Conservation (phyloP, 2,888 invertebrate species). For the Archips crataeganus region DNA sequence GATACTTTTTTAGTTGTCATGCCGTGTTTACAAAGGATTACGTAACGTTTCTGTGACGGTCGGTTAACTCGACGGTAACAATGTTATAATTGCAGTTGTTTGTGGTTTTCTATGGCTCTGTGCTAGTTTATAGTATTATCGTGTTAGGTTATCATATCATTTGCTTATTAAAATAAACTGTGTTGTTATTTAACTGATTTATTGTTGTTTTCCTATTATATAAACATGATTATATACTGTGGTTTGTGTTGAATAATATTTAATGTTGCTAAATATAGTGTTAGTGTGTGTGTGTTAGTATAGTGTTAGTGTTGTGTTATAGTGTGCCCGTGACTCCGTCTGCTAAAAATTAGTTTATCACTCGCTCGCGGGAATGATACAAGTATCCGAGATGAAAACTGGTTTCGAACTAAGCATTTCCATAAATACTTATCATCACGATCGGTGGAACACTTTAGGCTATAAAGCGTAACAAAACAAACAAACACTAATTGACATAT, state of each 20-base stretch:
- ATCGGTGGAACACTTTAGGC: no score
- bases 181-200: neutral
- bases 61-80: conserved; percentile 2
- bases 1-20: neutral
- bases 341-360: no score
- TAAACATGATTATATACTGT: neutral
- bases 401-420: no score
- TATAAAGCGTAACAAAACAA: no score
- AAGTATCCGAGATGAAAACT: no score
- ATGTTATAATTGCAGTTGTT: conserved; percentile 6
- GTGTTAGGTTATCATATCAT: conserved; percentile 10
- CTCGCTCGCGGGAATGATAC: no score
- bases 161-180: conserved; percentile 5
- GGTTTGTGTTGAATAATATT: neutral
- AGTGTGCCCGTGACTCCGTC: no score
- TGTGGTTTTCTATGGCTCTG: neutral
- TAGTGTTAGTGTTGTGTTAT: no score
- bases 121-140: neutral
- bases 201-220: conserved; percentile 9
- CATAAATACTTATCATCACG: no score
- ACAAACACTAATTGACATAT: no score
- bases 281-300: no score
- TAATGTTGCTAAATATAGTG: neutral
- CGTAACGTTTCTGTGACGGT: conserved; percentile 10
- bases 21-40: conserved; percentile 7